Evolutionary conservation across 1,140 invertebrate genomes (phyloP).

Genomic region (Drosophila rhopaloa): DNA sequence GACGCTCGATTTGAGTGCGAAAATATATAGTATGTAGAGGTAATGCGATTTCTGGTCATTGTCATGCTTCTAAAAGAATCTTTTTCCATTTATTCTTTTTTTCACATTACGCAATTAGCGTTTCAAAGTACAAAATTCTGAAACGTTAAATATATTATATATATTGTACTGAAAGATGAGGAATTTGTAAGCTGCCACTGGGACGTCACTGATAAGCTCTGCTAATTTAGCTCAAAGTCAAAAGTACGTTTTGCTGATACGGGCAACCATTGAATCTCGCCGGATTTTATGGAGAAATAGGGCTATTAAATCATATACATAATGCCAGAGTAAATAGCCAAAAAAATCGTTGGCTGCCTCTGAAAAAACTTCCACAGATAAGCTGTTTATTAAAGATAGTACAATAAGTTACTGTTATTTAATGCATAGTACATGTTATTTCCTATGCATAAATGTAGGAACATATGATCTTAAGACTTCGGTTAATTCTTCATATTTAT

Average conservation of each 20-base stretch:
- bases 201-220: constrained; percentile 72
- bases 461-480: not conserved
- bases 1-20: constrained; percentile 39
- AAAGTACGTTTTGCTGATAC: constrained; percentile 56
- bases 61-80: constrained; percentile 23
- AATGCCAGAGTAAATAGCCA: constrained; percentile 4
- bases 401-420: not conserved
- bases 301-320: constrained; percentile 5
- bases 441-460: too few relatives aligned
- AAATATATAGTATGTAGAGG: constrained; percentile 17
- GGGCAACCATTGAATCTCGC: not conserved
- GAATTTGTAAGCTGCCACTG: constrained; percentile 34
- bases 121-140: constrained; percentile 37
- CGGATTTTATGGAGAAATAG: not conserved
- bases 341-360: constrained; percentile 11
- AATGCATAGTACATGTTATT: not conserved
- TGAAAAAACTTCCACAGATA: constrained; percentile 28
- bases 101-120: constrained; percentile 33
- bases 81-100: constrained; percentile 17
- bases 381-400: constrained; percentile 5
- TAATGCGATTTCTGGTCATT: constrained; percentile 24
- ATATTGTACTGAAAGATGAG: constrained; percentile 3
- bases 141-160: constrained; percentile 3
- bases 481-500: not conserved
- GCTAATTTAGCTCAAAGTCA: constrained; percentile 56